phyloP scores from a whole-genome alignment of 2,888 invertebrate species.

The Pheosia tremula region DNA sequence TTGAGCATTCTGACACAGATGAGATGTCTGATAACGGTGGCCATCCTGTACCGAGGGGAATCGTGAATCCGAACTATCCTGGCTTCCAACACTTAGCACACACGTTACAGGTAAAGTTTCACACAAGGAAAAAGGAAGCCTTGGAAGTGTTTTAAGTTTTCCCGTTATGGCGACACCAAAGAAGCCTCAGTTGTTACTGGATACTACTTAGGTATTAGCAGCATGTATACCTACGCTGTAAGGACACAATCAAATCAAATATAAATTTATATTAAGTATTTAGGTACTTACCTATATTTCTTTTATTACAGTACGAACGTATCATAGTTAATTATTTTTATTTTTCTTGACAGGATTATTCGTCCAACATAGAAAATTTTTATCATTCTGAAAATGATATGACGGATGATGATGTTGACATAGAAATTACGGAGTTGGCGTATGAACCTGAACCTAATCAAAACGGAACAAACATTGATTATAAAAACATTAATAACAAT shows the following conservation, averaged over 20 bases:
- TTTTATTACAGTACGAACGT: not conserved
- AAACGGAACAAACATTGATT: constrained; percentile 47
- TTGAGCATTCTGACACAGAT: constrained; percentile 84
- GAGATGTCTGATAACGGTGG: constrained; percentile 76
- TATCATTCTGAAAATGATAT: constrained; percentile 82
- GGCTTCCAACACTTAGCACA: constrained; percentile 93
- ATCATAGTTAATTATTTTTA: not conserved
- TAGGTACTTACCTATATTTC: not conserved
- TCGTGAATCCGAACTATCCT: constrained; percentile 93
- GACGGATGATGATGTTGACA: constrained; percentile 78
- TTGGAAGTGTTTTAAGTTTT: constrained; percentile 48
- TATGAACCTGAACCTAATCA: constrained; percentile 56
- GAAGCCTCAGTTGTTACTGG: constrained; percentile 56
- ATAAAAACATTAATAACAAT: constrained; percentile 69
- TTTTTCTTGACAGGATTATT: constrained; percentile 68
- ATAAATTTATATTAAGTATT: not conserved
- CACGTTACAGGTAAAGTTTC: constrained; percentile 83
- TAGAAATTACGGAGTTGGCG: constrained; percentile 65
- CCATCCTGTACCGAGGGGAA: constrained; percentile 85
- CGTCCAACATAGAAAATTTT: constrained; percentile 75
- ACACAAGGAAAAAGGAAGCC: constrained; percentile 43
- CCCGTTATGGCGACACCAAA: constrained; percentile 44
- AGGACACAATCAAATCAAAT: not conserved
- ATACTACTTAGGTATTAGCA: too few species aligned
- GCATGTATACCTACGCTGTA: not conserved